Conservation (phyloP, 2,888 invertebrate genomes). For the Argyresthia albistria region DNA sequence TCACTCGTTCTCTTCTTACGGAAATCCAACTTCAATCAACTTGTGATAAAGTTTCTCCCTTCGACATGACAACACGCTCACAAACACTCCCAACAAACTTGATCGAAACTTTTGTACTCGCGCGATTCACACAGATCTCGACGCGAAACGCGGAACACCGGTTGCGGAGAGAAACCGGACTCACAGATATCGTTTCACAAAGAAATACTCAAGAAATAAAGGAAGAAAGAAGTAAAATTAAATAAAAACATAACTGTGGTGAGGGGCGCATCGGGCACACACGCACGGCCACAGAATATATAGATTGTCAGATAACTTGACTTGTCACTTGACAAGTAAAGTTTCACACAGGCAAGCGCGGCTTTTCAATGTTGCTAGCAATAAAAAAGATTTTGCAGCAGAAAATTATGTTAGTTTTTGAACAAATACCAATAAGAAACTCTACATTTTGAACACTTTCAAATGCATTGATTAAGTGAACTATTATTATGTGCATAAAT, state of each 20-base stretch:
- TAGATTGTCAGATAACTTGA: neutral
- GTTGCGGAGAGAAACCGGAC: slow-evolving; percentile 11
- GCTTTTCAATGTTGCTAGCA: slow-evolving; percentile 3
- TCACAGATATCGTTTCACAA: neutral
- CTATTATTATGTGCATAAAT: too few species aligned
- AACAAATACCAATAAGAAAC: too few species aligned
- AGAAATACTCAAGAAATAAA: neutral
- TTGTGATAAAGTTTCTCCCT: slow-evolving; percentile 37
- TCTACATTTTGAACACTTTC: too few species aligned
- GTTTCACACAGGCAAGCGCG: slow-evolving; percentile 4
- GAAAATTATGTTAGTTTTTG: too few species aligned
- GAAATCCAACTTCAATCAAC: slow-evolving; percentile 11
- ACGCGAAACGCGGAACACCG: too few species aligned
- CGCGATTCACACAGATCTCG: neutral
- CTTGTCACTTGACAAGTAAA: slow-evolving; percentile 5
- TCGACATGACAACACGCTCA: slow-evolving; percentile 54
- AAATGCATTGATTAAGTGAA: too few species aligned
- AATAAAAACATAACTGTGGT: slow-evolving; percentile 11
- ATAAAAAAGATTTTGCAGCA: too few species aligned
- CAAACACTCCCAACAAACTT: slow-evolving; percentile 37
- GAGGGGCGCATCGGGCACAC: slow-evolving; percentile 9
- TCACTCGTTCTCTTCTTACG: slow-evolving; percentile 7
- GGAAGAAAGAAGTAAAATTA: slow-evolving; percentile 16
- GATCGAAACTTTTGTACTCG: slow-evolving; percentile 21
- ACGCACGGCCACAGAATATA: neutral